Evolutionary conservation across 2,113 vertebrate genomes (phyloP), one percentile per base, ranked within the genome.

Genomic region (Dicrurus megarhynchus): DNA sequence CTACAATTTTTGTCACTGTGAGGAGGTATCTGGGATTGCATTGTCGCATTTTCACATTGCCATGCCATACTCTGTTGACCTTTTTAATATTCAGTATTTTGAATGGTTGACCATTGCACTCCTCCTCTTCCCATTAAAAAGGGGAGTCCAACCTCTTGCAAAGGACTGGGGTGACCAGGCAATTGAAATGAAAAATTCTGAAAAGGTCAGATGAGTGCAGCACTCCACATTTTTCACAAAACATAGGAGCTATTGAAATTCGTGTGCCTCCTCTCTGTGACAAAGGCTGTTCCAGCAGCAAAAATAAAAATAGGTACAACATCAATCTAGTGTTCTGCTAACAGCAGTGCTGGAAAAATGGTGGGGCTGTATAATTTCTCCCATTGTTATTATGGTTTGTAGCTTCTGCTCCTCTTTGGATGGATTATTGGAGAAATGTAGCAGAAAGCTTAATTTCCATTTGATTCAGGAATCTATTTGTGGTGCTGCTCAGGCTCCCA

Each of bases 1-100:
- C 88, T 95, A 84, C 92, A 94, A 74, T 96, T 88, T 95, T 96
- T 88, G 80, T 97, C 95, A 37, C 84, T 37, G 92, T 80, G 70
- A 95, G 22, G 70, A 95, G 88, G 87, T 89, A 87, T 60, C 94
- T 78, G 95, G 89, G 93, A 56, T 97, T 63, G 87, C 78, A 17
- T 92, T 94, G 96, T 96, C 97, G 97, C 88, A 59, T 96, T 97
- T 95, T 84, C 96, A 95, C 89, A 83, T 68, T 94, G 81, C 74
- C 75, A 6, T n/a, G 32, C 91, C 97, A 71, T 55, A 68, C 86
- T 95, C 90, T 65, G 80, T 23, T 98, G 98, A 98, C 98, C 98
- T 98, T 98, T 98, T 98, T 95, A 98, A 93, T 97, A 98, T 98
- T 97, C 97, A 95, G 87, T 69, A 79, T 94, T 97, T 95, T 82